phyloP scores from a whole-genome alignment of 2,797 vertebrate genomes.

The Myotis findleyi region DNA sequence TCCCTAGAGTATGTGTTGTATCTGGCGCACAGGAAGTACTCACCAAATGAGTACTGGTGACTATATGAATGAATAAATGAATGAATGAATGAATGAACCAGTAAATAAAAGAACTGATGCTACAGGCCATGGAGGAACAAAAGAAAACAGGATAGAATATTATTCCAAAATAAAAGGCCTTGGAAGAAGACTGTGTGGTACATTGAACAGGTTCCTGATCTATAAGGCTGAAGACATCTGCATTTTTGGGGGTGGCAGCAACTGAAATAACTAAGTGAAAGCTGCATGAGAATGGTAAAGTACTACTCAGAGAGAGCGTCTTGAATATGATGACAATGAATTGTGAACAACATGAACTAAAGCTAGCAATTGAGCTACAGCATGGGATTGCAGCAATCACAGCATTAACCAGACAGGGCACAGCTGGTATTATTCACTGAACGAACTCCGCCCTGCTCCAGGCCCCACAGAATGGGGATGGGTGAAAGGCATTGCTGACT shows the following conservation, averaged over 20 bases:
- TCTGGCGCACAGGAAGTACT: not conserved
- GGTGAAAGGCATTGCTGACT: not conserved
- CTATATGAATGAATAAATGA: not conserved
- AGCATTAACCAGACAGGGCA: not conserved
- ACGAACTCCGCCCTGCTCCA: not conserved
- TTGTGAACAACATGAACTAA: not conserved
- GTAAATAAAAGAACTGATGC: not conserved
- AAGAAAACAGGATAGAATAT: not conserved
- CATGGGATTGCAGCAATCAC: not conserved
- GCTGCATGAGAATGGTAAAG: not conserved
- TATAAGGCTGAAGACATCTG: not conserved
- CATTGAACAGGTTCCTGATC: not conserved
- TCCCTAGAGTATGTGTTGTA: too few relatives aligned
- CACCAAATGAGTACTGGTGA: not conserved
- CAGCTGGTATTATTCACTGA: rapidly evolving
- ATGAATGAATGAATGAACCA: not conserved
- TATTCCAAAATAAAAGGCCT: constrained; percentile 13
- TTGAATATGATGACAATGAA: not conserved
- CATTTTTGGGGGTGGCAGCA: not conserved
- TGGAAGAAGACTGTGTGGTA: not conserved
- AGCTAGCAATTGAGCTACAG: not conserved
- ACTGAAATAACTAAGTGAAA: not conserved
- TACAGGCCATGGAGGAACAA: not conserved
- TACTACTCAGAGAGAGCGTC: not conserved
- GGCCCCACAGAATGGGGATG: not conserved